Conservation (phyloP, 2,797 vertebrate genomes). For the Orestias chungarensis region DNA sequence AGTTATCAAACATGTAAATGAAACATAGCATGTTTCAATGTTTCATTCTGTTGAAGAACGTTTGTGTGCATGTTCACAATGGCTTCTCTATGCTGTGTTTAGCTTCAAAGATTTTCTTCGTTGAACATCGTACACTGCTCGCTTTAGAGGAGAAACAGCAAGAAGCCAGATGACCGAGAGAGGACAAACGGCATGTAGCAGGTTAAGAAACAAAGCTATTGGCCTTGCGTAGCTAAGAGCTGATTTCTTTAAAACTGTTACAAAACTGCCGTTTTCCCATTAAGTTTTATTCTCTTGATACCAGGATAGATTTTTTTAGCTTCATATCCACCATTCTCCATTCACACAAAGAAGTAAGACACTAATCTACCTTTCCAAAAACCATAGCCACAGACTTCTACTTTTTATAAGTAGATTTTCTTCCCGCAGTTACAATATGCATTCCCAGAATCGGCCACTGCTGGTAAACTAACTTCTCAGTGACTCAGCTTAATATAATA, state of each 20-base stretch:
- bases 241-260: neutral
- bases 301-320: neutral
- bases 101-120: too few relatives aligned
- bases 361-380: neutral
- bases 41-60: neutral
- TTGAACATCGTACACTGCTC: too few relatives aligned
- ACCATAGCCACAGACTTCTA: neutral
- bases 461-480: neutral
- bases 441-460: neutral
- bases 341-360: neutral
- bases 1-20: neutral
- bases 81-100: too few relatives aligned
- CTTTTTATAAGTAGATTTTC: neutral
- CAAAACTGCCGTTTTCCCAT: neutral
- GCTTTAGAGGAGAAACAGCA: too few relatives aligned
- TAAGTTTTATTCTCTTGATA: neutral
- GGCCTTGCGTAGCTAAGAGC: neutral
- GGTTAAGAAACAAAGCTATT: neutral
- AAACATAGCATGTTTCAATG: neutral
- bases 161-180: neutral
- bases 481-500: neutral
- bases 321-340: neutral
- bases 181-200: neutral
- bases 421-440: neutral
- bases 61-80: neutral